These are phyloP conservation scores for Eumacrocentrus americanus DNA, from an alignment of 2,888 invertebrate genomes.

Conservation along the genomic window DNA sequence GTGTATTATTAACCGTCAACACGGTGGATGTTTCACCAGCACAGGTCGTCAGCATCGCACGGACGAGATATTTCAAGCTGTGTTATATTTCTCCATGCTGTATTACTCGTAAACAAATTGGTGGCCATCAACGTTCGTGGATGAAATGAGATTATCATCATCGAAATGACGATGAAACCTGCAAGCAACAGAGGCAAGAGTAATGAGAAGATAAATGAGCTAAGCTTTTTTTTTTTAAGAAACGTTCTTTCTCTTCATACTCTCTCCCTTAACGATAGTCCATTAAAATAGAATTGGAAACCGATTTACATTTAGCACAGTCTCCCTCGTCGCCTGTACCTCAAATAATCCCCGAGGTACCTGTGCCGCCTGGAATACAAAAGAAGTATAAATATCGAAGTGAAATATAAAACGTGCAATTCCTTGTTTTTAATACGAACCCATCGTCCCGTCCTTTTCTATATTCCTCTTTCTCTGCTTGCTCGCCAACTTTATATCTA, in stretches of 20 bases:
- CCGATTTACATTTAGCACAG: conserved; percentile 33
- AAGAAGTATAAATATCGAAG: background rate
- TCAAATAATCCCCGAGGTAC: too few relatives aligned
- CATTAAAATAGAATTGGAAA: conserved; percentile 37
- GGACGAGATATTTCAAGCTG: background rate
- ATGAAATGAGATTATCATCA: conserved; percentile 32
- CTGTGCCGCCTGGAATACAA: too few relatives aligned
- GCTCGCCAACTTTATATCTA: conserved; percentile 9
- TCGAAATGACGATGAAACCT: conserved; percentile 29
- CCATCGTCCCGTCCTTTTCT: background rate
- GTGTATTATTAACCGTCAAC: conserved; percentile 5
- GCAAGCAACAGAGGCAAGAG: too few relatives aligned
- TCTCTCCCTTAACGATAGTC: background rate
- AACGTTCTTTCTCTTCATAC: too few relatives aligned
- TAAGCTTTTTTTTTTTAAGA: conserved; percentile 18
- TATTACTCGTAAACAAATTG: background rate
- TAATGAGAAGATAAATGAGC: conserved; percentile 22
- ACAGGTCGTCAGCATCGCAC: background rate
- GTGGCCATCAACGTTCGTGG: background rate
- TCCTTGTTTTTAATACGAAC: background rate
- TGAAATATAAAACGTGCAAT: background rate
- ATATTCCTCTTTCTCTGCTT: background rate
- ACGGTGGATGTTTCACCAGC: background rate
- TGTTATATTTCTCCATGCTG: background rate
- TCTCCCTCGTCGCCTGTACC: too few relatives aligned